Evolutionary conservation across 2,797 vertebrate genomes (phyloP).

Genomic region (Pseudochaenichthys georgianus): DNA sequence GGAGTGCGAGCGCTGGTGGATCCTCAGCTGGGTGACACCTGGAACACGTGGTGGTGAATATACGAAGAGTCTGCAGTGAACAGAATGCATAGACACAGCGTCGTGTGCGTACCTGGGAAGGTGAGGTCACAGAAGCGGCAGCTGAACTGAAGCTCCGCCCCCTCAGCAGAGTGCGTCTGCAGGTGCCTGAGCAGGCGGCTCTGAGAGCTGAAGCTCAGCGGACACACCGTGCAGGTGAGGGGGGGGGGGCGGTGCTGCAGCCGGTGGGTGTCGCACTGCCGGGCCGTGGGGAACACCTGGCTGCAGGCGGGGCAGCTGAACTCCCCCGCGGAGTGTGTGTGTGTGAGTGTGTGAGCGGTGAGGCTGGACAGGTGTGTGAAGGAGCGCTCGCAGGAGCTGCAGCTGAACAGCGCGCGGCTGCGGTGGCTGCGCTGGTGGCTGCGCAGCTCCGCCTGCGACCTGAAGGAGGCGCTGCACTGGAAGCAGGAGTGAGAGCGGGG

Average conservation of each 20-base stretch:
- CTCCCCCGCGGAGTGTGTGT: slow-evolving; percentile 43
- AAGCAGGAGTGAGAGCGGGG: slow-evolving; percentile 69
- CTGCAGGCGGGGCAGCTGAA: slow-evolving; percentile 62
- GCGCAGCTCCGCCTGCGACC: slow-evolving; percentile 67
- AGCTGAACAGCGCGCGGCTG: slow-evolving; percentile 70
- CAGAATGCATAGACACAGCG: too few species aligned
- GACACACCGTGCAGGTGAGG: slow-evolving; percentile 66
- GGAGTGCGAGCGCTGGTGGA: slow-evolving; percentile 80
- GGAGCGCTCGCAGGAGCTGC: slow-evolving; percentile 72
- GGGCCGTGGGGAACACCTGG: slow-evolving; percentile 62
- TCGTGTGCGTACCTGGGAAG: slow-evolving; percentile 60
- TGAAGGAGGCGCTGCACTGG: slow-evolving; percentile 75
- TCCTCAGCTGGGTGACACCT: slow-evolving; percentile 80
- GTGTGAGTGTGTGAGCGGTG: slow-evolving; percentile 79
- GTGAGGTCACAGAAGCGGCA: slow-evolving; percentile 80
- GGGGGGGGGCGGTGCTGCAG: slow-evolving; percentile 65
- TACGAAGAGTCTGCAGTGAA: too few species aligned
- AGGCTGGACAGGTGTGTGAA: slow-evolving; percentile 80
- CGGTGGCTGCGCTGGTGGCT: slow-evolving; percentile 77
- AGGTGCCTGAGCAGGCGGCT: slow-evolving; percentile 67
- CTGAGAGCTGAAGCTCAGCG: slow-evolving; percentile 69
- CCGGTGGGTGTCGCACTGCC: slow-evolving; percentile 68
- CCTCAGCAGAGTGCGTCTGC: slow-evolving; percentile 71
- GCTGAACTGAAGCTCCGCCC: slow-evolving; percentile 53
- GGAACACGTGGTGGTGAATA: neutral